These are phyloP conservation scores for Potorous gilbertii DNA, from an alignment of 2,797 vertebrate genomes.

Conservation along the genomic window DNA sequence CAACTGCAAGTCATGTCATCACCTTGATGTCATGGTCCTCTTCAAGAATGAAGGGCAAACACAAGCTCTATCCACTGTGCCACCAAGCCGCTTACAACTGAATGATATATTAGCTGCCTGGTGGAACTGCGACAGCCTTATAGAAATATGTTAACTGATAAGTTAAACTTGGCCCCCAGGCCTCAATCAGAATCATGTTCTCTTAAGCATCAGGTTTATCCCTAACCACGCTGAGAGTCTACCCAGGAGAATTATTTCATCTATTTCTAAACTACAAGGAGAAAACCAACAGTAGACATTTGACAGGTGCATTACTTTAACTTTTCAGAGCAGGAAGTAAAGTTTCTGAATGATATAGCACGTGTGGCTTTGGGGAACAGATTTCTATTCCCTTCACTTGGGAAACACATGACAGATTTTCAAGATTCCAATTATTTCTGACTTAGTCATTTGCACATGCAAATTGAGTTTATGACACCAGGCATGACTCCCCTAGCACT, in stretches of 20 bases:
- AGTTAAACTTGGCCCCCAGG: accelerated
- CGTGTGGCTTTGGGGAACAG: constrained; percentile 12
- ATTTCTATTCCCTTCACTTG: constrained; percentile 37
- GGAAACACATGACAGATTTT: constrained; percentile 34
- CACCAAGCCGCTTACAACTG: neutral
- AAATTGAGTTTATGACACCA: constrained; percentile 52
- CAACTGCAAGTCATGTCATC: no score
- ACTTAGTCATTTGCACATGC: constrained; percentile 44
- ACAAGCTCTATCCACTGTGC: neutral
- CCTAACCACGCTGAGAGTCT: neutral
- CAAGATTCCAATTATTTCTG: constrained; percentile 54
- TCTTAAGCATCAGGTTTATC: neutral
- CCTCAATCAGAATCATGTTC: neutral
- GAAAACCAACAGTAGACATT: neutral
- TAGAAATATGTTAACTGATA: neutral
- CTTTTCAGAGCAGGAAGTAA: constrained; percentile 20
- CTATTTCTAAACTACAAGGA: constrained; percentile 16
- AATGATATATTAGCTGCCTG: neutral
- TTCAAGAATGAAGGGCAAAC: no score
- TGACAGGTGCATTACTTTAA: neutral
- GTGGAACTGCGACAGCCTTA: no score
- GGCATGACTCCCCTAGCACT: constrained; percentile 26
- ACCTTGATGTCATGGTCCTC: no score
- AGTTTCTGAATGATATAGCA: neutral
- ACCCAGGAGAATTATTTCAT: neutral